phyloP scores from a whole-genome alignment of 2,888 invertebrate species.

The Gymnoscelis rufifasciata region DNA sequence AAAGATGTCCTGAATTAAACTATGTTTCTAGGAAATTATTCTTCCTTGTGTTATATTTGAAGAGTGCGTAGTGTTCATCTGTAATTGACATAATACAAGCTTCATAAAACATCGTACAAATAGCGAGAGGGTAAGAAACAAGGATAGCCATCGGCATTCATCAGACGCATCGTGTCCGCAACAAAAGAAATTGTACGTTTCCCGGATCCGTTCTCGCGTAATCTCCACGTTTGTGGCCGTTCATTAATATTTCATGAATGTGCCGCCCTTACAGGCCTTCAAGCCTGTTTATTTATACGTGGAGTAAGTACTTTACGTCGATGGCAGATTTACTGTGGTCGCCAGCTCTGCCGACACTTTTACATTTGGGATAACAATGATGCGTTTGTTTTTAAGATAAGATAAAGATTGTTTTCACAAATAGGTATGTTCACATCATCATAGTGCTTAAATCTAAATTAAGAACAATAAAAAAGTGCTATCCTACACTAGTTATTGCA shows the following conservation, averaged over 20 bases:
- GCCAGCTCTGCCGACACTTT: background rate
- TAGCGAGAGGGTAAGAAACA: background rate
- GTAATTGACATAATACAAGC: too few species aligned
- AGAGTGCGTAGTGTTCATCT: too few species aligned
- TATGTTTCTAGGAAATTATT: too few species aligned
- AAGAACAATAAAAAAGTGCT: too few species aligned
- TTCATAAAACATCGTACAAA: background rate
- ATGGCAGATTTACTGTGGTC: constrained; percentile 13
- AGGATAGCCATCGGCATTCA: constrained; percentile 9
- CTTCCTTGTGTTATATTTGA: too few species aligned
- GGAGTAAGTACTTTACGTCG: constrained; percentile 18
- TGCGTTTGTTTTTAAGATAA: background rate
- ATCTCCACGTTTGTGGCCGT: constrained; percentile 14
- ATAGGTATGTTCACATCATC: too few species aligned
- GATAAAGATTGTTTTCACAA: too few species aligned
- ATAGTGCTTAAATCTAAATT: too few species aligned
- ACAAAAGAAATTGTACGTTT: constrained; percentile 15
- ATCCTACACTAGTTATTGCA: too few species aligned
- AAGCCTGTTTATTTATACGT: constrained; percentile 20
- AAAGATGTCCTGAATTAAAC: too few species aligned
- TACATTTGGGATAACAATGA: background rate
- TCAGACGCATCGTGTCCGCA: constrained; percentile 7
- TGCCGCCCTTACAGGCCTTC: constrained; percentile 14
- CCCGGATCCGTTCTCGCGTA: constrained; percentile 13
- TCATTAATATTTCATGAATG: constrained; percentile 30